A percentile compares a stretch with the other conserved stretches of the same genome.
Conservation (phyloP, 2,113 vertebrate species). For the Corvus moneduloides region DNA sequence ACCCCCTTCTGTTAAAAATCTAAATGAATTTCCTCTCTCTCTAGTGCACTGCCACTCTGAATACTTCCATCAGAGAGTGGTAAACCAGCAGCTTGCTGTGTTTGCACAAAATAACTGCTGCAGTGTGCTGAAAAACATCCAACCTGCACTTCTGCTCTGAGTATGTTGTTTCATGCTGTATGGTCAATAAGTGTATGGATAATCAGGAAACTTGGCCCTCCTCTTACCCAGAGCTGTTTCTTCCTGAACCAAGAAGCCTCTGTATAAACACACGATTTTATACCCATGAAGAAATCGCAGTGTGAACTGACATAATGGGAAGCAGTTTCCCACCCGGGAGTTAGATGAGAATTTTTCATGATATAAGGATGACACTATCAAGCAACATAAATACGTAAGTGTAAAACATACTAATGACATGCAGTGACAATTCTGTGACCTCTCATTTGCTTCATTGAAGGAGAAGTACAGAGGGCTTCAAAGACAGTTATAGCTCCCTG, state of each 20-base stretch:
- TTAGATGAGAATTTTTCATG: background rate
- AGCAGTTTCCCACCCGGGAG: background rate
- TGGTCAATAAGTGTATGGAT: conserved; percentile 35
- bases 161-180: conserved; percentile 6
- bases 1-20: conserved; percentile 37
- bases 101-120: conserved; percentile 68
- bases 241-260: background rate
- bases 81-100: conserved; percentile 62
- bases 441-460: background rate
- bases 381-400: background rate
- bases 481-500: background rate
- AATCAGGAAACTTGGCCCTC: conserved; percentile 37
- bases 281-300: background rate
- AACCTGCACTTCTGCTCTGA: conserved; percentile 3
- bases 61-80: conserved; percentile 44
- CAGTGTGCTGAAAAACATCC: conserved; percentile 58
- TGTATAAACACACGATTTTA: background rate
- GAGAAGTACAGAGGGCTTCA: background rate
- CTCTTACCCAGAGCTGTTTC: background rate
- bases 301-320: background rate
- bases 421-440: background rate
- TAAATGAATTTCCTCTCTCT: conserved; percentile 42
- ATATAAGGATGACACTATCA: background rate
- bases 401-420: background rate
- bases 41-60: conserved; percentile 1